phyloP scores from a whole-genome alignment of 2,797 vertebrate species.

The Rhinichthys osculus region DNA sequence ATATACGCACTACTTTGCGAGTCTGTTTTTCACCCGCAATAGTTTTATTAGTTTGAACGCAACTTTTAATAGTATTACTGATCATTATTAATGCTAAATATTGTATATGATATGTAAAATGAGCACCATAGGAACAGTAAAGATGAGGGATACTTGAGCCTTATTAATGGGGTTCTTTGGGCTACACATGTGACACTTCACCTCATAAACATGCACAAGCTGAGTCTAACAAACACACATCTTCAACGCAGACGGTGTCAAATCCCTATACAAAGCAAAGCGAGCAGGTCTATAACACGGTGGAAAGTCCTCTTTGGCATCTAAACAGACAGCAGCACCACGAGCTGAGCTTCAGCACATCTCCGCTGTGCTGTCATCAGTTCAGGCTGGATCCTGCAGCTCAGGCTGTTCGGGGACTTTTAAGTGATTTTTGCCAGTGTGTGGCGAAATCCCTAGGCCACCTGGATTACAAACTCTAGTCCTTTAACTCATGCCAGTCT shows the following conservation, averaged over 20 bases:
- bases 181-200: not conserved
- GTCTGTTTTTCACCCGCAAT: not conserved
- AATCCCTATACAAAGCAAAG: slow-evolving; percentile 28
- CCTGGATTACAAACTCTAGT: slow-evolving; percentile 88
- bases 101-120: not conserved
- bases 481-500: slow-evolving; percentile 88
- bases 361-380: slow-evolving; percentile 75
- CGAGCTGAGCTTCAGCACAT: slow-evolving; percentile 61
- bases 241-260: not conserved
- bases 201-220: not conserved
- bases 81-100: not conserved
- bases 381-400: slow-evolving; percentile 75
- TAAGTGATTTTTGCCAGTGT: slow-evolving; percentile 85
- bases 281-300: slow-evolving; percentile 31
- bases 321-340: slow-evolving; percentile 53
- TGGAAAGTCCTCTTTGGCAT: slow-evolving; percentile 48
- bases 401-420: slow-evolving; percentile 80
- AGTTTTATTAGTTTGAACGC: not conserved
- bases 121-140: not conserved
- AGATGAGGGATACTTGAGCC: not conserved
- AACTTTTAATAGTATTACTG: not conserved
- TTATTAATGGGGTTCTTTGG: not conserved
- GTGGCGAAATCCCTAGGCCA: slow-evolving; percentile 84
- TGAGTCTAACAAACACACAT: not conserved
- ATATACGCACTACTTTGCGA: not conserved